Conservation (phyloP, 2,113 vertebrate species). For the Neoarius graeffei region DNA sequence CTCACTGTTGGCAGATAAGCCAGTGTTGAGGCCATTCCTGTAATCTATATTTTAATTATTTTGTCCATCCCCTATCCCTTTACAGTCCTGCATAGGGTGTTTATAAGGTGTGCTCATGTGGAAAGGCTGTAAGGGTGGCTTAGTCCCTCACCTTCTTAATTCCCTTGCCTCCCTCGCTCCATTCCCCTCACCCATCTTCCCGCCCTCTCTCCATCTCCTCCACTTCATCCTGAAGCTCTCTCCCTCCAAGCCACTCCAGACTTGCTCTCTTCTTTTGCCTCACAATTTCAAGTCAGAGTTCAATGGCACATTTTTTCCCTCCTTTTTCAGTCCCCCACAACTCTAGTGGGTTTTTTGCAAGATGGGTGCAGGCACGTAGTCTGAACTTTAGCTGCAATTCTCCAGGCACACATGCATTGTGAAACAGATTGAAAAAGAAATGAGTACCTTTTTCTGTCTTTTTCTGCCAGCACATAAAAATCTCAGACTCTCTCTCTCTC, state of each 20-base stretch:
- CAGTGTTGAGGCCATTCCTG: conserved; percentile 58
- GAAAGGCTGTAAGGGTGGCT: conserved; percentile 68
- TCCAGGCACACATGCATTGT: conserved; percentile 56
- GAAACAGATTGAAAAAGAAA: conserved; percentile 60
- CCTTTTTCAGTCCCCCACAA: conserved; percentile 24
- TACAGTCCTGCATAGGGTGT: conserved; percentile 63
- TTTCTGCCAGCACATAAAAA: conserved; percentile 38
- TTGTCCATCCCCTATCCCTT: conserved; percentile 66
- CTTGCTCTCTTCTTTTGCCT: conserved; percentile 48
- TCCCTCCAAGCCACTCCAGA: conserved; percentile 47
- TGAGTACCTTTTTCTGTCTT: conserved; percentile 50
- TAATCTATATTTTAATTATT: conserved; percentile 72
- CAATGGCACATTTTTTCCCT: conserved; percentile 53
- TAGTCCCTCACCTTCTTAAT: conserved; percentile 70
- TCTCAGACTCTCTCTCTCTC: conserved; percentile 43
- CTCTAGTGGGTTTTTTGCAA: conserved; percentile 43
- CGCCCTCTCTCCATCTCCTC: conserved; percentile 28
- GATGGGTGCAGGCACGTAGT: conserved; percentile 46
- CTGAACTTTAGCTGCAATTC: conserved; percentile 59
- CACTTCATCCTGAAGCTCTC: conserved; percentile 39
- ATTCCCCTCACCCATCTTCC: conserved; percentile 29
- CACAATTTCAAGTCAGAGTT: conserved; percentile 63
- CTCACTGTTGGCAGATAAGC: conserved; percentile 62
- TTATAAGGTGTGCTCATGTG: conserved; percentile 68
- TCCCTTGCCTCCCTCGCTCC: conserved; percentile 49